phyloP scores from a whole-genome alignment of 2,113 vertebrate genomes.

The Trogon surrucura region DNA sequence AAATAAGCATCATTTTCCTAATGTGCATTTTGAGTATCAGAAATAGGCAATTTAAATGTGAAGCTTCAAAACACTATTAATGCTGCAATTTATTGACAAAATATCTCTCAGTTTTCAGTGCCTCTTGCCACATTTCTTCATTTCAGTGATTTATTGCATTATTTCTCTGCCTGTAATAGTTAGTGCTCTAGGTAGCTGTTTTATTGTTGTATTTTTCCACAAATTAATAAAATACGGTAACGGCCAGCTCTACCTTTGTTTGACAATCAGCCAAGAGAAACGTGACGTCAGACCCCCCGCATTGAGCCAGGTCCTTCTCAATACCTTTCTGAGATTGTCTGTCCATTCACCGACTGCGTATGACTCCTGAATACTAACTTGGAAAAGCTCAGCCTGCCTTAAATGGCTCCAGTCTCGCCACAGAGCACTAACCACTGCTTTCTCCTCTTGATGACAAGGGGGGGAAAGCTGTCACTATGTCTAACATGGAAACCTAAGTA shows the following conservation, averaged over 20 bases:
- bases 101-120: slow-evolving; percentile 68
- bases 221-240: slow-evolving; percentile 60
- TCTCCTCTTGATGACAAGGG: slow-evolving; percentile 20
- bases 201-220: slow-evolving; percentile 70
- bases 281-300: not conserved
- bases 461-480: slow-evolving; percentile 17
- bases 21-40: slow-evolving; percentile 74
- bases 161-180: slow-evolving; percentile 69
- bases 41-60: slow-evolving; percentile 76
- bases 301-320: slow-evolving; percentile 1
- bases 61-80: slow-evolving; percentile 73
- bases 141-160: slow-evolving; percentile 75
- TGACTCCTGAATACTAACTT: slow-evolving; percentile 65
- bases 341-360: slow-evolving; percentile 10
- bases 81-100: slow-evolving; percentile 75
- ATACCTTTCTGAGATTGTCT: slow-evolving; percentile 44
- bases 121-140: slow-evolving; percentile 70
- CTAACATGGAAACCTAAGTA: slow-evolving; percentile 42
- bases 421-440: slow-evolving; percentile 41
- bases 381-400: slow-evolving; percentile 29
- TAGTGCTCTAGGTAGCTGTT: slow-evolving; percentile 37
- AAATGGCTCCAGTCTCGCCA: slow-evolving; percentile 13
- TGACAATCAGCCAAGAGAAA: slow-evolving; percentile 71
- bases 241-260: slow-evolving; percentile 64
- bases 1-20: slow-evolving; percentile 79